A percentile compares a stretch with the other conserved stretches of the same genome.
These are phyloP conservation scores for Setipinna tenuifilis DNA, from an alignment of 2,797 vertebrate species.

Conservation along the genomic window DNA sequence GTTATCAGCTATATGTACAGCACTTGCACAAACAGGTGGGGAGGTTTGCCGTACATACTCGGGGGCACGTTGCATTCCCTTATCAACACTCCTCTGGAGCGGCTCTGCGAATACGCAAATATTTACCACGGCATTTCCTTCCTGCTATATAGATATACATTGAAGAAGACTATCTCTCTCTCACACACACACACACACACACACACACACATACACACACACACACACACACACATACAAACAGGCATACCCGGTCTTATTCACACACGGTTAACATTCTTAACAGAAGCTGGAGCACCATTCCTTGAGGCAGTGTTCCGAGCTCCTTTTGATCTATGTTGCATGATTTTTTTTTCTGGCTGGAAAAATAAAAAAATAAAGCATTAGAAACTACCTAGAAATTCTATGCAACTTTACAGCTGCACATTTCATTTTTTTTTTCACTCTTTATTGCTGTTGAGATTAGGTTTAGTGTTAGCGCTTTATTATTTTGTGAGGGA, in stretches of 20 bases:
- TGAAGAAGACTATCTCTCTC: not conserved
- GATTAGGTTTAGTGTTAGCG: not conserved
- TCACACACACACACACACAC: not conserved
- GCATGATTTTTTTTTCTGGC: not conserved
- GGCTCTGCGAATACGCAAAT: not conserved
- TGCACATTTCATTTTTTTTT: no score
- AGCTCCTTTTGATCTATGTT: conserved; percentile 9
- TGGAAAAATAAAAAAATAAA: not conserved
- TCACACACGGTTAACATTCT: not conserved
- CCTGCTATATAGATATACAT: not conserved
- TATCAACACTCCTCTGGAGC: not conserved
- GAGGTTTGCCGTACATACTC: not conserved
- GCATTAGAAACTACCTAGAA: not conserved
- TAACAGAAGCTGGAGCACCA: not conserved
- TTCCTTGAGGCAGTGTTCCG: not conserved
- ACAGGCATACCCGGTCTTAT: not conserved
- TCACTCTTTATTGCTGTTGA: not conserved
- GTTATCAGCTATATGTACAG: not conserved
- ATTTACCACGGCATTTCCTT: not conserved
- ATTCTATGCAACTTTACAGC: not conserved
- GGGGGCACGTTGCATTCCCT: not conserved
- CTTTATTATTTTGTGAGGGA: not conserved
- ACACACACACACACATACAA: not conserved
- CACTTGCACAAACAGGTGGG: not conserved
- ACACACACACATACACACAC: not conserved